Conservation (phyloP, 2,113 vertebrate genomes). For the Corythornis madagascariensis region DNA sequence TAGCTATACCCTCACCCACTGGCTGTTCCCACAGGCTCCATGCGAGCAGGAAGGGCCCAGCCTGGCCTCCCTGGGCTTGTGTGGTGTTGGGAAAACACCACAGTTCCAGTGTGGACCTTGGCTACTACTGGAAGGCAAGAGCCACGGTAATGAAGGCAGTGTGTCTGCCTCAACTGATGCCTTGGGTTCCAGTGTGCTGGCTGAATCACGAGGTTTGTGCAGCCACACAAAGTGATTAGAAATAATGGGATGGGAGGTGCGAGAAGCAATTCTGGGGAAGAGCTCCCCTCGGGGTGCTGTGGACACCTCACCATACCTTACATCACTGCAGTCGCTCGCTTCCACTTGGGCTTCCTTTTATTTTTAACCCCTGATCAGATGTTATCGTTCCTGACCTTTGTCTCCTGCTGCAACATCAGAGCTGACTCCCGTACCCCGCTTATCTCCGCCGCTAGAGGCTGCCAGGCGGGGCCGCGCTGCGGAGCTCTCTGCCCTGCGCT, state of each 20-base stretch:
- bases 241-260: neutral
- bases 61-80: neutral
- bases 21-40: neutral
- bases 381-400: neutral
- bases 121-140: accelerated
- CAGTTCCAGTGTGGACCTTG: accelerated
- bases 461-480: neutral
- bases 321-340: accelerated
- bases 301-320: neutral
- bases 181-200: neutral
- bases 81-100: neutral
- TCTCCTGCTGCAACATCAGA: neutral
- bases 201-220: accelerated
- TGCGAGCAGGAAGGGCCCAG: neutral
- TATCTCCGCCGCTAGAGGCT: constrained; percentile 2
- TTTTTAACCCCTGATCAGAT: constrained; percentile 43
- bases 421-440: neutral
- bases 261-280: neutral
- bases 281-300: neutral
- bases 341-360: neutral
- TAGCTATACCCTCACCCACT: neutral
- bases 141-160: accelerated
- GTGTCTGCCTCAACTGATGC: neutral
- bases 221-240: neutral
- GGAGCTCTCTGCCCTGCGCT: neutral